A percentile compares a stretch with the other conserved stretches of the same genome.
These are phyloP conservation scores for Cetoscarus ocellatus DNA, from an alignment of 2,797 vertebrate genomes.

Conservation along the genomic window DNA sequence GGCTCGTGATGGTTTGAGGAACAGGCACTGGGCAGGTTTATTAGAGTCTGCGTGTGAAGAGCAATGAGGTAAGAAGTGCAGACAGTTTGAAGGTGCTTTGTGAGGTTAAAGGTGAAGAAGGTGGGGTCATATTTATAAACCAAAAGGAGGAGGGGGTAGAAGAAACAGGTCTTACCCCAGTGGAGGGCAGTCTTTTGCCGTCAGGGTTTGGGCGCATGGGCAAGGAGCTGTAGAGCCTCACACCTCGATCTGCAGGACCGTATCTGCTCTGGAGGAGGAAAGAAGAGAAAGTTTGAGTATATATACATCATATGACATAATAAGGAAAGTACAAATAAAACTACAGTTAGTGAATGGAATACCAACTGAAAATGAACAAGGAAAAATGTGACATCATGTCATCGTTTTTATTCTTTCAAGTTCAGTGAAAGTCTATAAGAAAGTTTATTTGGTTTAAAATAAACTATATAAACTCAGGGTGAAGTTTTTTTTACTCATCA, in stretches of 20 bases:
- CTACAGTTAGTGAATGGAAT: too few relatives aligned
- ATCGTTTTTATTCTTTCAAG: too few relatives aligned
- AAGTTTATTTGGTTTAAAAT: too few relatives aligned
- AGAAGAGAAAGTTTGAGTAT: conserved; percentile 42
- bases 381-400: too few relatives aligned
- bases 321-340: too few relatives aligned
- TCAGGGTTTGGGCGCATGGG: conserved; percentile 87
- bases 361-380: too few relatives aligned
- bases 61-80: background rate
- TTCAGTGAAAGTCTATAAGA: too few relatives aligned
- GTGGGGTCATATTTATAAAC: background rate
- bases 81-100: background rate
- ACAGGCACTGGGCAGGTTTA: background rate
- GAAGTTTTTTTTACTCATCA: too few relatives aligned
- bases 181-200: conserved; percentile 89
- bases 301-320: too few relatives aligned
- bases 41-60: background rate
- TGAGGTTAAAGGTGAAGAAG: conserved; percentile 7
- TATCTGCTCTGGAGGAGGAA: conserved; percentile 84
- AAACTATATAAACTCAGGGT: too few relatives aligned
- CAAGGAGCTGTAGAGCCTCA: conserved; percentile 87
- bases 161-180: conserved; percentile 82
- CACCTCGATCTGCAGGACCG: conserved; percentile 83
- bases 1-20: conserved; percentile 19
- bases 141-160: background rate